These are phyloP conservation scores for Gryllus bimaculatus DNA, from an alignment of 1,140 invertebrate genomes.

Conservation along the genomic window DNA sequence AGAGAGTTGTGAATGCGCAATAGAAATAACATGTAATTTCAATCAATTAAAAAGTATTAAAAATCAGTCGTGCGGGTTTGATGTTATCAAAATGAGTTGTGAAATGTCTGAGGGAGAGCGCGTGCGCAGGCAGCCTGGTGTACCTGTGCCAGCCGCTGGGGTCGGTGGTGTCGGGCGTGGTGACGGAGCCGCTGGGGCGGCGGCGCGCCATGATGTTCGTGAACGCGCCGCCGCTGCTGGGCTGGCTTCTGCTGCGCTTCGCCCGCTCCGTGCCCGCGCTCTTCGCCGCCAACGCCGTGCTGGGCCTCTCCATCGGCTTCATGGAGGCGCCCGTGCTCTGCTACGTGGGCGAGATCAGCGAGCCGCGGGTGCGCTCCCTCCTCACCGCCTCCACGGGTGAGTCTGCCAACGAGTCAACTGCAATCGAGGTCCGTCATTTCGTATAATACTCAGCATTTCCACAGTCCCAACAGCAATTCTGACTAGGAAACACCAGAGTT, in stretches of 20 bases:
- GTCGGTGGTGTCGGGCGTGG: constrained; percentile 26
- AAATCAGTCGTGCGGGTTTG: too few species aligned
- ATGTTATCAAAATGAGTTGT: too few species aligned
- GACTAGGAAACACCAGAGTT: too few species aligned
- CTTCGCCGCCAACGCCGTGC: constrained; percentile 22
- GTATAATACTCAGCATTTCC: too few species aligned
- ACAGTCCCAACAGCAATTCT: too few species aligned
- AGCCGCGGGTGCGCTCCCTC: constrained; percentile 16
- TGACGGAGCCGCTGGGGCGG: constrained; percentile 26
- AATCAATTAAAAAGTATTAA: too few species aligned
- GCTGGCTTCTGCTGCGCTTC: constrained; percentile 27
- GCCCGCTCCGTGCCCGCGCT: constrained; percentile 23
- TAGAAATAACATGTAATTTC: too few species aligned
- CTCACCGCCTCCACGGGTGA: constrained; percentile 11
- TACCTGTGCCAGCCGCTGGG: constrained; percentile 28
- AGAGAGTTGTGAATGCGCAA: too few species aligned
- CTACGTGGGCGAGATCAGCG: constrained; percentile 19
- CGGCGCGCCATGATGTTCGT: constrained; percentile 29
- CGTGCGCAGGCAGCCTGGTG: constrained; percentile 28
- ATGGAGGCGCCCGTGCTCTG: constrained; percentile 19
- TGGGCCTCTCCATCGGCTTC: constrained; percentile 24
- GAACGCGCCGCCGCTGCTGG: constrained; percentile 27
- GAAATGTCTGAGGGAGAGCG: too few species aligned
- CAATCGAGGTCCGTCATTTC: too few species aligned
- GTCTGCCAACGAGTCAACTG: not conserved